Evolutionary conservation across 2,888 invertebrate genomes (phyloP).

Genomic region (Spodoptera littoralis): DNA sequence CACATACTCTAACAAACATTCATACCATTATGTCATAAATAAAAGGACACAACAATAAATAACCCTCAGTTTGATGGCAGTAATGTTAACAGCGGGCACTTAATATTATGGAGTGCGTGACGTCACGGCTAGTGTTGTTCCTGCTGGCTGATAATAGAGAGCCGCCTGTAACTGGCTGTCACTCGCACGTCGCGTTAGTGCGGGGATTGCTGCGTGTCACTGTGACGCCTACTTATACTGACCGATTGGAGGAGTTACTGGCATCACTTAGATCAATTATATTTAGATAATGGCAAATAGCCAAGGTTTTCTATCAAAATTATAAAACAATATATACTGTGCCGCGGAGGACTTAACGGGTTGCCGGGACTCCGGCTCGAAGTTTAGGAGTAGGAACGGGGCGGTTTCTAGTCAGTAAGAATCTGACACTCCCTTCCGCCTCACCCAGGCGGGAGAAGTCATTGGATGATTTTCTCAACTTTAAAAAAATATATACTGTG

Average conservation of each 20-base stretch:
- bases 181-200: slow-evolving; percentile 58
- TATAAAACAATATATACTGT: no score
- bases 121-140: slow-evolving; percentile 17
- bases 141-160: slow-evolving; percentile 20
- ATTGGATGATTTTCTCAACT: no score
- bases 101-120: slow-evolving; percentile 19
- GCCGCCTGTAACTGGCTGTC: slow-evolving; percentile 41
- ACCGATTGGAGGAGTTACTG: not conserved
- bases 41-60: not conserved
- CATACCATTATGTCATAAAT: not conserved
- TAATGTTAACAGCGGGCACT: slow-evolving; percentile 16
- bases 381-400: no score
- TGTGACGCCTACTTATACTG: slow-evolving; percentile 13
- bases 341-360: no score
- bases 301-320: no score
- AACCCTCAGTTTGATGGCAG: not conserved
- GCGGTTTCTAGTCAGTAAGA: no score
- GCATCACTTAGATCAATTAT: not conserved
- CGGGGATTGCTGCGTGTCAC: slow-evolving; percentile 1
- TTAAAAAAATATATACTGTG: no score
- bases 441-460: no score
- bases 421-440: no score
- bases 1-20: not conserved
- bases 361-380: no score
- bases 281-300: not conserved